These are phyloP conservation scores for Chymomyza amoena DNA, from an alignment of 2,888 invertebrate species.

Conservation along the genomic window DNA sequence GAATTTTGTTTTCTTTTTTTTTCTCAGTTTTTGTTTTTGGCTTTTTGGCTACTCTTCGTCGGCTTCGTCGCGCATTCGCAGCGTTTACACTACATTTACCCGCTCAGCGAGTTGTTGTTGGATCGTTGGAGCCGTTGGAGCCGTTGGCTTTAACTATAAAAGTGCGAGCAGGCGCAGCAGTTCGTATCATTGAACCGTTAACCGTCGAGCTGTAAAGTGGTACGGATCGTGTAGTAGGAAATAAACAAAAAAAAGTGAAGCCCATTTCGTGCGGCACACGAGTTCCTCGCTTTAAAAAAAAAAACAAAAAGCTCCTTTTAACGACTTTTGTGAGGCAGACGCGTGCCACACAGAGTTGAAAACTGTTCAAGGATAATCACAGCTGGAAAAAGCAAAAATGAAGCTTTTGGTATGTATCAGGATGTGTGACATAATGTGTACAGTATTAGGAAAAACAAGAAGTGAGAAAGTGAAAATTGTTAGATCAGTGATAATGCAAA, in stretches of 20 bases:
- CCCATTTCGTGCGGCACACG: constrained; percentile 41
- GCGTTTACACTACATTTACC: constrained; percentile 46
- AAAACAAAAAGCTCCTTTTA: constrained; percentile 10
- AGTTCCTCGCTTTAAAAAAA: constrained; percentile 19
- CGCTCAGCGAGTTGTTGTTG: constrained; percentile 20
- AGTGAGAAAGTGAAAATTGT: constrained; percentile 26
- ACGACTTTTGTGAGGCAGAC: constrained; percentile 34
- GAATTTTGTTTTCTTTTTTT: neutral
- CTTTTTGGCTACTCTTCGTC: constrained; percentile 29
- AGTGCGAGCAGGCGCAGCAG: constrained; percentile 74
- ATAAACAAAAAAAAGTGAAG: constrained; percentile 10
- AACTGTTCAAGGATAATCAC: constrained; percentile 46
- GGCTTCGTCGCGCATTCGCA: constrained; percentile 31
- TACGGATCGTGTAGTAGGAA: constrained; percentile 51
- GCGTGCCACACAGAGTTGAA: constrained; percentile 37
- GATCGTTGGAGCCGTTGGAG: neutral
- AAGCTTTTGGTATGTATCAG: constrained; percentile 76
- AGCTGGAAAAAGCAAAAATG: constrained; percentile 66
- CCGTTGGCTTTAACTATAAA: constrained; percentile 76
- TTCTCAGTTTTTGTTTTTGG: constrained; percentile 9
- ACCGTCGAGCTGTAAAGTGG: constrained; percentile 68
- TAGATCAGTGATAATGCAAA: constrained; percentile 12
- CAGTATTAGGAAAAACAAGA: neutral
- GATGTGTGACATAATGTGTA: constrained; percentile 14
- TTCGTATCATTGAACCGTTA: constrained; percentile 79